Evolutionary conservation across 1,140 invertebrate genomes (phyloP), one percentile per base, ranked within the genome.

Genomic region (Antheraea mylitta): DNA sequence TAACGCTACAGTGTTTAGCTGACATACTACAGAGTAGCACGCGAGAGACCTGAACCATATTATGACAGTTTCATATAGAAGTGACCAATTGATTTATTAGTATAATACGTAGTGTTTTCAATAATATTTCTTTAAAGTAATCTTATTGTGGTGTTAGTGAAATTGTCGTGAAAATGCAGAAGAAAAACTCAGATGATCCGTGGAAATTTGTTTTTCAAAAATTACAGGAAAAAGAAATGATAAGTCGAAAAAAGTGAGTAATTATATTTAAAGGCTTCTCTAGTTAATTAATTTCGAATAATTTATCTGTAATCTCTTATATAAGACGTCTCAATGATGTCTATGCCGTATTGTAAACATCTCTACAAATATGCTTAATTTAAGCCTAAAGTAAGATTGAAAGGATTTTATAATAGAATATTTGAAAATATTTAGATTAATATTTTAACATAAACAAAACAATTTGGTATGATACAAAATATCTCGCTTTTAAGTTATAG

Each of bases 131-230:
- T 36, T 42, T 16, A 16, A 13, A 53, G n/a, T 42, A 16, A 42
- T 9, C 37, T 65, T n/a, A 11, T 19, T 65, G 18, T 65, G 4
- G 30, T 65, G 64, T 48, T 9, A 38, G 38, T 65, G 64, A 38
- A 38, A 53, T 58, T 53, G 64, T 19, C 62, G 66, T 67, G 64
- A 80, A 75, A 22, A 84, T 82, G 80, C 78, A 80, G 70, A 67
- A 64, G 63, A 69, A 72, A 79, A 68, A 73, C 60, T 68, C 72
- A 2, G 72, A 83, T 18, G 87, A 91, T 71, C 86, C 82, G 0
- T 91, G 89, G 89, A 82, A 73, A 68, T 86, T 88, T 68, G 77
- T 91, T 66, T 90, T 80, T 61, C 87, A 81, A 66, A 89, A 82
- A 66, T 75, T 91, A 8, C 84, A 88, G 72, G 83, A 90, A 37